phyloP scores from a whole-genome alignment of 2,797 vertebrate species.

The Dromococcyx pavoninus region DNA sequence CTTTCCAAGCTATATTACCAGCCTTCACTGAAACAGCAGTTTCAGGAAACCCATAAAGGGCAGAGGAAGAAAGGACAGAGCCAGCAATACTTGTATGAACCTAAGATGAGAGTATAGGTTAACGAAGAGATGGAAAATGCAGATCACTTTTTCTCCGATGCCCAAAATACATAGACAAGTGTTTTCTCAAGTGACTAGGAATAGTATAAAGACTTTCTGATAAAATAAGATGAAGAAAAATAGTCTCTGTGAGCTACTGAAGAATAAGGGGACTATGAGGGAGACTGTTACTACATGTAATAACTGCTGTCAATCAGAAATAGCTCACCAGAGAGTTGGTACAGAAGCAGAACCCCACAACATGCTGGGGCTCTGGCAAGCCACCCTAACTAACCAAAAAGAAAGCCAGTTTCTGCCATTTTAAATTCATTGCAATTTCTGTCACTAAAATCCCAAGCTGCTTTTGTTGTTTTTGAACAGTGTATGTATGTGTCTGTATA shows the following conservation, averaged over 20 bases:
- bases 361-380: not conserved
- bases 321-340: not conserved
- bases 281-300: not conserved
- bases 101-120: not conserved
- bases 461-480: not conserved
- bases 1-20: not conserved
- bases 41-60: not conserved
- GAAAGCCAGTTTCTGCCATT: not conserved
- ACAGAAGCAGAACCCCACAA: not conserved
- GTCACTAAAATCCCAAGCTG: not conserved
- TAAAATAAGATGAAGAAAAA: not conserved
- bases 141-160: not conserved
- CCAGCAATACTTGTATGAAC: not conserved
- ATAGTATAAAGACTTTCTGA: not conserved
- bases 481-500: not conserved
- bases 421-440: not conserved
- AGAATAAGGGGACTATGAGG: not conserved
- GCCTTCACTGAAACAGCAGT: not conserved
- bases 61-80: not conserved
- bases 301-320: not conserved
- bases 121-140: slow-evolving; percentile 29
- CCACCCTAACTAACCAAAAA: not conserved
- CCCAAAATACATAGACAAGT: slow-evolving; percentile 1
- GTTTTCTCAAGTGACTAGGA: slow-evolving; percentile 45
- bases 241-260: not conserved